Percentiles rank a stretch among this genome's conserved stretches.
These are phyloP conservation scores for Brachymystax lenok DNA, from an alignment of 2,797 vertebrate genomes.

Conservation along the genomic window DNA sequence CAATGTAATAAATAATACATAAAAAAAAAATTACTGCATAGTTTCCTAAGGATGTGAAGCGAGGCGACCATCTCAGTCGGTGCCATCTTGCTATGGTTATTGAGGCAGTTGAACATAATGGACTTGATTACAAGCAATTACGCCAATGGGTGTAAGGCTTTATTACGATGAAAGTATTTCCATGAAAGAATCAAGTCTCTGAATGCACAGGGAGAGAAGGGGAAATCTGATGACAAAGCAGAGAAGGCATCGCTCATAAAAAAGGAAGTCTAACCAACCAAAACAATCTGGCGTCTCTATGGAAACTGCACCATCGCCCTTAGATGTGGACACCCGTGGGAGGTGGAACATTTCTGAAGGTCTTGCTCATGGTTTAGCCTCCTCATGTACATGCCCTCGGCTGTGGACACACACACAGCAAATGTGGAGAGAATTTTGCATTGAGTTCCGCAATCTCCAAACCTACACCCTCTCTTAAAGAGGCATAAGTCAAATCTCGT, in stretches of 20 bases:
- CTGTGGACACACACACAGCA: background rate
- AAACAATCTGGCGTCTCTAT: conserved; percentile 43
- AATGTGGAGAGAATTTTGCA: background rate
- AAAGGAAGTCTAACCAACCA: conserved; percentile 6
- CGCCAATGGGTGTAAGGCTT: background rate
- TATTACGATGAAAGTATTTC: conserved; percentile 7
- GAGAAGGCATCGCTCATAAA: conserved; percentile 19
- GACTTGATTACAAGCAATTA: conserved; percentile 8
- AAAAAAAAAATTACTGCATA: too few relatives aligned
- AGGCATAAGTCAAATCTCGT: conserved; percentile 9
- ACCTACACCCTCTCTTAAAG: conserved; percentile 16
- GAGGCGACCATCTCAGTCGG: too few relatives aligned
- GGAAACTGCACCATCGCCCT: conserved; percentile 25
- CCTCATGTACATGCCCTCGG: conserved; percentile 1
- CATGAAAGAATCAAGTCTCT: background rate
- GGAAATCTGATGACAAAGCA: conserved; percentile 24
- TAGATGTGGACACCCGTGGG: conserved; percentile 47
- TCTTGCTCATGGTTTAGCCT: conserved; percentile 28
- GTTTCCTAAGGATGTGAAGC: too few relatives aligned
- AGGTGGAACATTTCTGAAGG: conserved; percentile 34
- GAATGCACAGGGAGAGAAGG: background rate
- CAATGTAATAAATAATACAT: too few relatives aligned
- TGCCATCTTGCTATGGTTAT: background rate
- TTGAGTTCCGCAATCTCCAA: background rate
- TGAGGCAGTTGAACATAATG: background rate